Conservation (phyloP, 2,113 vertebrate genomes). For the Ceyx melanurus region DNA sequence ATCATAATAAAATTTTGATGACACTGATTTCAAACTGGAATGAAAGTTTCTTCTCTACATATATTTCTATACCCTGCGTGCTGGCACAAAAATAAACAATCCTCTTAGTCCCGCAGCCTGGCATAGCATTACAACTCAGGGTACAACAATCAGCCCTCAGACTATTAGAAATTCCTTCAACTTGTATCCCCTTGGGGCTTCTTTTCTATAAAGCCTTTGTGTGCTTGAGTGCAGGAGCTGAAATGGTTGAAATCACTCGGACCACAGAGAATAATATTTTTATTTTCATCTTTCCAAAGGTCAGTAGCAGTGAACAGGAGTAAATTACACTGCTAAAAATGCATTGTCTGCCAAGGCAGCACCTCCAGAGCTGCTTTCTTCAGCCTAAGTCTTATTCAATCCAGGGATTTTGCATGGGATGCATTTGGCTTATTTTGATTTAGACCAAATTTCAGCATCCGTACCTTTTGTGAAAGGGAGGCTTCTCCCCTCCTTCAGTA, state of each 20-base stretch:
- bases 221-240: conserved; percentile 16
- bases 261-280: conserved; percentile 65
- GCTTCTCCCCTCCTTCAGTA: not conserved
- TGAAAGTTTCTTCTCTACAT: too few relatives aligned
- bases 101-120: not conserved
- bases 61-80: not conserved
- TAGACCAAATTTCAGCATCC: not conserved
- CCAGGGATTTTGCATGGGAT: conserved; percentile 32
- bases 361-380: conserved; percentile 56
- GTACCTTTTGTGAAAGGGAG: not conserved
- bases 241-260: conserved; percentile 51
- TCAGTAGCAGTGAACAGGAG: conserved; percentile 68
- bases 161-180: conserved; percentile 28
- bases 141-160: not conserved
- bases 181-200: not conserved
- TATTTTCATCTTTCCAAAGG: conserved; percentile 74
- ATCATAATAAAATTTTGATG: too few relatives aligned
- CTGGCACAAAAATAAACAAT: not conserved
- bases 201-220: conserved; percentile 47
- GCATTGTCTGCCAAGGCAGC: conserved; percentile 54
- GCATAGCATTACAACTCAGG: not conserved
- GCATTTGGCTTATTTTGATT: not conserved
- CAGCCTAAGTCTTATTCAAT: conserved; percentile 38
- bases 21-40: too few relatives aligned
- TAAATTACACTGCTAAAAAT: conserved; percentile 71